Evolutionary conservation across 2,797 vertebrate species (phyloP), one percentile per base, ranked within the genome.

Genomic region (Myiotriccus ornatus): DNA sequence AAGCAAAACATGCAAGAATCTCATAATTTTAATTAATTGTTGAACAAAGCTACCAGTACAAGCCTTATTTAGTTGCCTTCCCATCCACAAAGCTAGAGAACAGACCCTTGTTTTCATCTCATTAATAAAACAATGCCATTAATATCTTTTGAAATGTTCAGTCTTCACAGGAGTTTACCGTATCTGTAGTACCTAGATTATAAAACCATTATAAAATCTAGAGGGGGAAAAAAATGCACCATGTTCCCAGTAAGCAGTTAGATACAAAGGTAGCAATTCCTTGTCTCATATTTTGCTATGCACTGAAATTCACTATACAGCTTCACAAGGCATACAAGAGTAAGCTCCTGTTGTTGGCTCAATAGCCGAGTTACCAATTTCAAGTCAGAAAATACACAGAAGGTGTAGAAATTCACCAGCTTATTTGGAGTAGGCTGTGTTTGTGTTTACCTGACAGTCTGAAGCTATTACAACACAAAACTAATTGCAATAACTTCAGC

Each of bases 161-260:
- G 20, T 60, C 82, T 87, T 67, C 56, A 39, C 2, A 63, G 12
- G n/a, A 53, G 27, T 60, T 78, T 37, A 74, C 27, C 9, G 0
- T 18, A 87, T 23, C n/a, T 35, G 13, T 9, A 85, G 10, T 24
- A 53, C 28, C 49, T 77, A 46, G 64, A 74, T 87, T 41, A 87
- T 14, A 13, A 81, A 76, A 24, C 24, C 35, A 81, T 15, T 8
- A 28, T 15, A 52, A 73, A 84, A 79, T 37, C 19, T 19, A 24
- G 7, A 25, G 9, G 14, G 23, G 2, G 5, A 3, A 3, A 5
- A 4, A 30, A 55, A 65, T 2, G 2, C 7, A n/a, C 23, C 6
- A 32, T 37, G 44, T 62, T 86, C 35, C n/a, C 35, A 30, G 8
- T 7, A 73, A 7, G 41, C 5, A 64, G 14, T 64, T 71, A 12